A percentile compares a stretch with the other conserved stretches of the same genome.
Conservation (phyloP, 2,888 invertebrate genomes). For the Cosmia trapezina region DNA sequence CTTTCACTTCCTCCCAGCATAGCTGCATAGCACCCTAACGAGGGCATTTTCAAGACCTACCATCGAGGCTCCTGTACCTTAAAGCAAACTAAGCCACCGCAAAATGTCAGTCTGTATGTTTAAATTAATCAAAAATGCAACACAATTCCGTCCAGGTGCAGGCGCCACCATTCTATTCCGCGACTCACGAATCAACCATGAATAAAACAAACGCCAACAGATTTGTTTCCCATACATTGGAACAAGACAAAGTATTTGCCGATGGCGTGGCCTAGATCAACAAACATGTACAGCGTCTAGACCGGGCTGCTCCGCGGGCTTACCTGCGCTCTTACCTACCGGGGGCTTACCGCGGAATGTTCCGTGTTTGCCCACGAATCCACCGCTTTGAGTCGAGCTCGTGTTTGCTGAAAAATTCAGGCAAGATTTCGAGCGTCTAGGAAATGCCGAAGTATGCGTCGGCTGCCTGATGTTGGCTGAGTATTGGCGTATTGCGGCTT, state of each 20-base stretch:
- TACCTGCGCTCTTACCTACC: conserved; percentile 57
- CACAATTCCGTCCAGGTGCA: conserved; percentile 51
- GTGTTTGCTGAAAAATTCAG: conserved; percentile 73
- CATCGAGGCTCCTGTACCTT: neutral
- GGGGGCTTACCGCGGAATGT: conserved; percentile 66
- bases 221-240: conserved; percentile 59
- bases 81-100: conserved; percentile 18
- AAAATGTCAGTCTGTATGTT: conserved; percentile 16
- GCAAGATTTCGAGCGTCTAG: conserved; percentile 57
- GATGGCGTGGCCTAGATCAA: conserved; percentile 58
- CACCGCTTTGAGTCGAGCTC: conserved; percentile 58
- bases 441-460: conserved; percentile 54
- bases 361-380: conserved; percentile 68
- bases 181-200: conserved; percentile 50
- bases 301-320: conserved; percentile 58
- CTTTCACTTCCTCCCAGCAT: too few relatives aligned
- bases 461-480: conserved; percentile 43
- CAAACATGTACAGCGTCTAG: conserved; percentile 63
- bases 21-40: too few relatives aligned
- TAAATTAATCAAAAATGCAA: conserved; percentile 56
- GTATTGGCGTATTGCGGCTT: conserved; percentile 45
- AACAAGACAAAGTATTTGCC: conserved; percentile 64
- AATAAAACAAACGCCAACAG: conserved; percentile 62
- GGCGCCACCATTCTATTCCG: conserved; percentile 31
- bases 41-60: too few relatives aligned